Base-by-base conservation (phyloP, 2,888 invertebrate genomes). In the Slavum lentiscoides region DNA sequence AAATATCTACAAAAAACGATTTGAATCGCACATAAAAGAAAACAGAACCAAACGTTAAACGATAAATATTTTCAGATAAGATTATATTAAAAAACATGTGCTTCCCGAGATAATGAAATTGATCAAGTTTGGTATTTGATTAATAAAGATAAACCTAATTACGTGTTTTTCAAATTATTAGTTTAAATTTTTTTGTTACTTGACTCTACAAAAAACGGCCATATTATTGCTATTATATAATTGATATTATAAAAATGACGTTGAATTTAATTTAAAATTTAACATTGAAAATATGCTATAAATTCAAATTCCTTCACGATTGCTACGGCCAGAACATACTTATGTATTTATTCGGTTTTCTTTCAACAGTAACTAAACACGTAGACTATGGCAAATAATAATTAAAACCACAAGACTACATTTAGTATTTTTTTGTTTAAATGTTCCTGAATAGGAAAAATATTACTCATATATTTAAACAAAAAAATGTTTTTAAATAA, bases 1-100 rank as follows among this genome's bases (percentile, higher is more conserved):
- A 72, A 49, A 59, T 80, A 80, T 72, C 80, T 72, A 66, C 72
- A 80, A 80, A 80, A 72, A 80, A 80, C 7, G 72, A 80, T 80
- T 72, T 80, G 15, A 80, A 80, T 61, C 30, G 80, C 8, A 80
- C 15, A 0, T 72, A 80, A 66, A 80, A 80, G 19, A 72, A 80
- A 80, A 80, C 5, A 21, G 30, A 13, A n/a, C n/a, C 21, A 37
- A 73, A 4, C 1, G 37, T 74, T 53, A 74, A 9, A 9, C 13
- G 4, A 74, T 58, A 17, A 21, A 58, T 7, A 74, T 66, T 74
- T 58, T 66, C 17, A 66, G 58, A 66, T 23, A 49, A 23, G 6
- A 37, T 37, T 17, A 37, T 37, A 19, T 37, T 15, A 37, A 59
- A 21, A 59, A 55, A 19, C 15, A 55, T 17, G 17, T 13, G 53